Base-by-base conservation (phyloP, 2,888 invertebrate genomes). In the Dromius quadrimaculatus region DNA sequence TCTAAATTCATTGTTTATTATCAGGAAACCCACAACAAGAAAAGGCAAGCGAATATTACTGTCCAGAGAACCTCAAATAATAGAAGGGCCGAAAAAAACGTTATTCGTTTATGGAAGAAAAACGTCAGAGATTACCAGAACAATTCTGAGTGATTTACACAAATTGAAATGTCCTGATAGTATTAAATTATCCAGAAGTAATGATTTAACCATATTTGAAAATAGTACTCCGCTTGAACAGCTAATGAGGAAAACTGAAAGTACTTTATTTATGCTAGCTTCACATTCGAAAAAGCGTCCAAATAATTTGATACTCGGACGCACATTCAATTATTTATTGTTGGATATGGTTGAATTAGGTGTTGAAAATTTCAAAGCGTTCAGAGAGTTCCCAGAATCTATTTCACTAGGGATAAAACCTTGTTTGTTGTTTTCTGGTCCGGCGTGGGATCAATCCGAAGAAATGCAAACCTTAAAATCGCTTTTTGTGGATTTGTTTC, bases 291-390 rank as follows among this genome's bases (percentile, higher is more conserved):
- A 99, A 83, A 99, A 99, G 80, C 86, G 97, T 9, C 98, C 98
- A 0, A 89, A 97, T 79, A 98, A 97, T 83, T 82, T 98, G 45
- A 85, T 97, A 23, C 80, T 98, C 64, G 97, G 97, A 0, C 87
- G 99, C 75, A 90, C 93, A 79, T 98, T 90, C 82, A 94, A 99
- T 82, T 89, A 92, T 77, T 91, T 92, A 70, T 84, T 99, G 23
- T 83, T 99, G 69, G 99, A 99, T 80, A 97, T 99, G 97, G 88
- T 95, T 70, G 99, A 99, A 83, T 87, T 99, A 68, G 95, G 96
- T 8, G 88, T 98, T 17, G 93, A 94, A 64, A 88, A 90, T 65
- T 97, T 89, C 80, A 89, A 90, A 79, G 86, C 92, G 0, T 87
- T 98, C 81, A 84, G 87, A 13, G 93, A 93, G 45, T 95, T 97